phyloP scores from a whole-genome alignment of 1,140 invertebrate species.

The Drosophila quadrilineata region DNA sequence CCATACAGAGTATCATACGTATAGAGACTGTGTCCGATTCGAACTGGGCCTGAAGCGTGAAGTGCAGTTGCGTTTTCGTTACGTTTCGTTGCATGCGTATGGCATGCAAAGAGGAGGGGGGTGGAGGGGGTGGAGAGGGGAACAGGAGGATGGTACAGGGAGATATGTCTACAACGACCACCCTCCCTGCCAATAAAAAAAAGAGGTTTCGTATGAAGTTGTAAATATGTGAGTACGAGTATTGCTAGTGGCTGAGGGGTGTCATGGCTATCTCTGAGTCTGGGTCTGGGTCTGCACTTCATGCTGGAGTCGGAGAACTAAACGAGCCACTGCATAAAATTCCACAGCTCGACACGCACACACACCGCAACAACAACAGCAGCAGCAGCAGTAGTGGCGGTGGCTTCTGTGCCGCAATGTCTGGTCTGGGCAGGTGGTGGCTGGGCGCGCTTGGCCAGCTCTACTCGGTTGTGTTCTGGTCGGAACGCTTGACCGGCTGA shows the following conservation, averaged over 20 bases:
- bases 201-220: constrained; percentile 66
- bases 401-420: constrained; percentile 68
- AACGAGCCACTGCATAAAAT: constrained; percentile 75
- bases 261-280: too few relatives aligned
- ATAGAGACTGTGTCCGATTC: not conserved
- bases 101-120: constrained; percentile 4
- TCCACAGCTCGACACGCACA: constrained; percentile 66
- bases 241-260: constrained; percentile 29
- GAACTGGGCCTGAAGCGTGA: constrained; percentile 58
- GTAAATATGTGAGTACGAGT: constrained; percentile 59
- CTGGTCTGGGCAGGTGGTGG: constrained; percentile 31
- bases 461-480: constrained; percentile 15
- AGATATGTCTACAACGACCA: constrained; percentile 35
- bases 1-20: not conserved
- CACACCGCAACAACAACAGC: constrained; percentile 19
- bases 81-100: constrained; percentile 68
- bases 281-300: too few relatives aligned
- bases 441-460: constrained; percentile 19
- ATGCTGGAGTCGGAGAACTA: too few relatives aligned
- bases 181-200: constrained; percentile 60
- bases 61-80: constrained; percentile 78
- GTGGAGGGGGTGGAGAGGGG: not conserved
- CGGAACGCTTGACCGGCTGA: constrained; percentile 62
- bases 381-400: constrained; percentile 37
- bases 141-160: not conserved